phyloP scores from a whole-genome alignment of 2,888 invertebrate species.

The Plebejus argus region DNA sequence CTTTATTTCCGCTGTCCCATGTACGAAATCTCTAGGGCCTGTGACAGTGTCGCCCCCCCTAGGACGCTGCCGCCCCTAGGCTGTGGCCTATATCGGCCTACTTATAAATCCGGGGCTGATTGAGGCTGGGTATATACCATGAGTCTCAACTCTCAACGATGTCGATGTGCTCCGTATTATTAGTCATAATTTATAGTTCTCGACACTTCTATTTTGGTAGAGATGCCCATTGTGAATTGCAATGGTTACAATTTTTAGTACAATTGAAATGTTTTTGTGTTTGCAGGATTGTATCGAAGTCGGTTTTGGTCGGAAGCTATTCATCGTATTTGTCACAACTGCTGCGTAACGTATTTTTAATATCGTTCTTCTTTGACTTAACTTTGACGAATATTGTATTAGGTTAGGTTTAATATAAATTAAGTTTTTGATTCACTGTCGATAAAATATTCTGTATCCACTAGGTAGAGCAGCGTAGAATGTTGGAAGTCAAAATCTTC shows the following conservation, averaged over 20 bases:
- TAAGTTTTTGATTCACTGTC: constrained; percentile 49
- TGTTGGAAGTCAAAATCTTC: constrained; percentile 4
- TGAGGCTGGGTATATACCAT: background rate
- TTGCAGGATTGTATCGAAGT: constrained; percentile 52
- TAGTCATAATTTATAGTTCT: background rate
- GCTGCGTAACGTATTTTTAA: constrained; percentile 44
- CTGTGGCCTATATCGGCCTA: no score
- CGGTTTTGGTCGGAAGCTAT: constrained; percentile 52
- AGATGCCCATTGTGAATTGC: background rate
- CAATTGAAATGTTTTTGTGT: constrained; percentile 47
- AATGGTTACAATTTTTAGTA: constrained; percentile 27
- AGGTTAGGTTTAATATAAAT: constrained; percentile 63
- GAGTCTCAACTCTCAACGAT: no score
- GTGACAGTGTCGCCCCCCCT: no score
- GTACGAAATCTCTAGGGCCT: no score
- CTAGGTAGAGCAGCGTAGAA: constrained; percentile 6
- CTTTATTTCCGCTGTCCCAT: no score
- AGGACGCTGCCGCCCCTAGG: no score
- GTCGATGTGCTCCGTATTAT: background rate
- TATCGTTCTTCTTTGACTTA: constrained; percentile 54
- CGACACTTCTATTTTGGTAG: background rate
- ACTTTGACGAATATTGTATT: constrained; percentile 57
- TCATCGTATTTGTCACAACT: constrained; percentile 55
- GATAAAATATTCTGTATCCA: constrained; percentile 9
- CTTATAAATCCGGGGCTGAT: no score